A percentile compares a stretch with the other conserved stretches of the same genome.
Evolutionary conservation across 2,888 invertebrate genomes (phyloP).

Genomic region (Cordilura impudica): DNA sequence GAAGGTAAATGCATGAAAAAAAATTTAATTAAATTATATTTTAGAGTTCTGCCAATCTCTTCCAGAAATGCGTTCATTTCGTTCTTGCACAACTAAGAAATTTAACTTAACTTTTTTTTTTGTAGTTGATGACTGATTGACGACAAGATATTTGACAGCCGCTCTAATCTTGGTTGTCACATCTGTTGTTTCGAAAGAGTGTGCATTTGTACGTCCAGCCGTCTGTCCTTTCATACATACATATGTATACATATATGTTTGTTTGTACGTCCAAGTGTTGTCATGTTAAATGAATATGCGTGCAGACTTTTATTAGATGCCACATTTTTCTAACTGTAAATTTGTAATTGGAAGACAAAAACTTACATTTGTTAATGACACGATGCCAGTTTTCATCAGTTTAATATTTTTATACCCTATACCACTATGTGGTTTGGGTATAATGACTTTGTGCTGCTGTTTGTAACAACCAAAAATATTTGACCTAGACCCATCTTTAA

Average conservation of each 20-base stretch:
- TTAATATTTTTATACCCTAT: conserved; percentile 34
- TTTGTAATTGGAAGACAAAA: background rate
- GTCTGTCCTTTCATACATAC: background rate
- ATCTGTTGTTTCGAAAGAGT: conserved; percentile 55
- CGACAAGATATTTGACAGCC: conserved; percentile 64
- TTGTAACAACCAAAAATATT: too few species aligned
- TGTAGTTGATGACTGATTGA: conserved; percentile 59
- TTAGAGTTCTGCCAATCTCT: conserved; percentile 1
- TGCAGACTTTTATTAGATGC: conserved; percentile 57
- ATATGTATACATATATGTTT: too few species aligned
- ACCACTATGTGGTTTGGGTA: too few species aligned
- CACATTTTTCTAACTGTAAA: conserved; percentile 60
- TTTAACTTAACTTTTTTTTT: conserved; percentile 19
- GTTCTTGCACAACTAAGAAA: conserved; percentile 15
- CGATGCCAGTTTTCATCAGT: conserved; percentile 55
- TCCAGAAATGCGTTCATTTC: background rate
- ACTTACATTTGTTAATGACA: conserved; percentile 48
- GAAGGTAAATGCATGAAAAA: background rate
- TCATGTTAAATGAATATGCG: conserved; percentile 42
- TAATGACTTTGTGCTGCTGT: too few species aligned
- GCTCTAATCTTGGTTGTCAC: conserved; percentile 61
- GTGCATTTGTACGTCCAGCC: conserved; percentile 12
- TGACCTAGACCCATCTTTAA: too few species aligned
- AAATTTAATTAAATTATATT: background rate
- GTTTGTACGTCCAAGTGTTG: too few species aligned